Base-by-base conservation (phyloP, 2,113 vertebrate genomes). In the Carassius carassius region DNA sequence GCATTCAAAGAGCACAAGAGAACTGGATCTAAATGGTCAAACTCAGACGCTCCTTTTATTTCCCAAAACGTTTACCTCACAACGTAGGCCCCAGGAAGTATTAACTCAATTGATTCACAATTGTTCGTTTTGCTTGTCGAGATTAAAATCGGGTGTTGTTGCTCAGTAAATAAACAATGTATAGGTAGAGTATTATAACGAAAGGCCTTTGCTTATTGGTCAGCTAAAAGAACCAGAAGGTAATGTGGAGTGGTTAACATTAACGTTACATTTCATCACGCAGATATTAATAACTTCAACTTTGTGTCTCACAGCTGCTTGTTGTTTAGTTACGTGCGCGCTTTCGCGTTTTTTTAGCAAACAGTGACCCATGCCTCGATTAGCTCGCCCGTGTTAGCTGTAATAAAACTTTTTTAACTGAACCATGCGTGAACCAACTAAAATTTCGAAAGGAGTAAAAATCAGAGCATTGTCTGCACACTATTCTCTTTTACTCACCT, bases 401-500 rank as follows among this genome's bases (percentile, higher is more conserved):
- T 32, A 12, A 49, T 12, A 73, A 73, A 65, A 65, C 65, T 9
- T 49, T 82, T 54, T 70, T 25, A 54, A 13, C 10, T 0, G 1
- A 13, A 32, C 12, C 47, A 32, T 16, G 1, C 32, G 49, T 3
- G 1, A 72, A 56, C 7, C 5, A 10, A 19, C 65, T n/a, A n/a
- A n/a, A 54, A 72, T 21, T 23, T 32, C 41, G 41, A 51, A 16
- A 49, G 3, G 17, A 6, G 4, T 13, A 65, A 25, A 47, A 47
- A 17, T 29, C n/a, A 47, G 13, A 5, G 14, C 25, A 1, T 8
- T 41, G 32, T 32, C 14, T 13, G 17, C n/a, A 21, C 16, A 35
- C 10, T 4, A 1, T 35, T 35, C n/a, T 29, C n/a, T 13, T 49
- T n/a, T 79, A 85, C 87, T 41, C 47, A 88, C 87, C 87, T 74